These are phyloP conservation scores for Pipistrellus kuhlii DNA, from an alignment of 2,797 vertebrate genomes.

Conservation along the genomic window DNA sequence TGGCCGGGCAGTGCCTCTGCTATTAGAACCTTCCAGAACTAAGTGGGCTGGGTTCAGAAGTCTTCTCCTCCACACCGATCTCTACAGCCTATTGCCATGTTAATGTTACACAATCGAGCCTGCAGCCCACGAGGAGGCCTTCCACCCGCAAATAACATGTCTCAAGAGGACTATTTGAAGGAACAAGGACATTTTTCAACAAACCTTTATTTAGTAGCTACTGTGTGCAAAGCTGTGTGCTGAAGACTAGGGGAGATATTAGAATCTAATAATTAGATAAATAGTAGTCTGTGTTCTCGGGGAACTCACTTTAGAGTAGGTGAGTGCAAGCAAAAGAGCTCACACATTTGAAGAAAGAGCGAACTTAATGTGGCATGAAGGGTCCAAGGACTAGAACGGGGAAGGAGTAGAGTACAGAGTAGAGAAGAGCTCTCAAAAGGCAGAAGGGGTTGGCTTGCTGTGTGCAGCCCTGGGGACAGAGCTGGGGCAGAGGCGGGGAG, in stretches of 20 bases:
- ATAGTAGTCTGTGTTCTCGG: not conserved
- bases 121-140: not conserved
- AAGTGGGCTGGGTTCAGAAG: not conserved
- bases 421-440: not conserved
- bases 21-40: slow-evolving; percentile 44
- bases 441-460: not conserved
- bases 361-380: not conserved
- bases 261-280: too few relatives aligned
- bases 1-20: not conserved
- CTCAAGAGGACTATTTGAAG: not conserved
- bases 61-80: not conserved
- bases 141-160: slow-evolving; percentile 23
- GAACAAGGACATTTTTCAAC: slow-evolving; percentile 27
- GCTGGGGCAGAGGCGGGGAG: not conserved
- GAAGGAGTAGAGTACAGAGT: not conserved
- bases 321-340: not conserved
- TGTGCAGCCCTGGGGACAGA: not conserved
- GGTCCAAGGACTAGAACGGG: not conserved
- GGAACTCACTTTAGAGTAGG: not conserved
- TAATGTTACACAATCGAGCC: not conserved
- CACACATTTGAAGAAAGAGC: not conserved
- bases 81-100: not conserved
- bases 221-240: not conserved
- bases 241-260: not conserved
- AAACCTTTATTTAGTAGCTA: slow-evolving; percentile 15